Base-by-base conservation (phyloP, 2,888 invertebrate genomes). In the Dasypogon diadema region DNA sequence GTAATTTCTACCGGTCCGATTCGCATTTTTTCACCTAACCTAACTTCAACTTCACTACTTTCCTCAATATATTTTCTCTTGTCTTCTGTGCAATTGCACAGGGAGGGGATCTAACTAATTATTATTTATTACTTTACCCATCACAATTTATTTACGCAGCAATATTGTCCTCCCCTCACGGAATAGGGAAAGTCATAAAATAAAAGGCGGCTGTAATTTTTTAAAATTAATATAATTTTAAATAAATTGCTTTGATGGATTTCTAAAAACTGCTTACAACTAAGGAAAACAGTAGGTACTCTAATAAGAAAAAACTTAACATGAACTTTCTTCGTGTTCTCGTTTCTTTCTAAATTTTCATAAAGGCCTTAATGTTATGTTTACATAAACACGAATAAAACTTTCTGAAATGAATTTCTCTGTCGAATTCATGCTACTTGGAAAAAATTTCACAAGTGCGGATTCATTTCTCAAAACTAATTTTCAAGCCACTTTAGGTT, bases 401-500 rank as follows among this genome's bases (percentile, higher is more conserved):
- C 1, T 42, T 42, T n/a, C n/a, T 3, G 42, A 42, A 42, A 12
- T 0, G 12, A 42, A 42, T 42, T 42, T 42, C 8, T 42, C n/a
- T 12, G 2, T 2, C 8, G 26, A 34, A 63, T 12, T 37, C 12
- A 12, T 51, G 2, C 18, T 26, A 42, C 46, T 6, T n/a, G 26
- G 12, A 12, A 63, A 18, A 42, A 12, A 42, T 42, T 0, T 42
- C n/a, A n/a, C 30, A 30, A 30, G 30, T 30, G 30, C 8, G 30
- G 8, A 30, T 30, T 5, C 30, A 3, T 30, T n/a, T n/a, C n/a
- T 30, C 30, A 30, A 68, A 34, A 65, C 65, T 65, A 65, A 30
- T 70, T 26, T 70, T 70, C 26, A 70, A 70, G 70, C 70, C 70
- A 70, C 70, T 70, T 70, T 70, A 70, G 70, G 48, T 70, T 54